Percentiles rank a stretch among this genome's conserved stretches.
These are phyloP conservation scores for Diplodus sargus DNA, from an alignment of 2,797 vertebrate species.

Conservation along the genomic window DNA sequence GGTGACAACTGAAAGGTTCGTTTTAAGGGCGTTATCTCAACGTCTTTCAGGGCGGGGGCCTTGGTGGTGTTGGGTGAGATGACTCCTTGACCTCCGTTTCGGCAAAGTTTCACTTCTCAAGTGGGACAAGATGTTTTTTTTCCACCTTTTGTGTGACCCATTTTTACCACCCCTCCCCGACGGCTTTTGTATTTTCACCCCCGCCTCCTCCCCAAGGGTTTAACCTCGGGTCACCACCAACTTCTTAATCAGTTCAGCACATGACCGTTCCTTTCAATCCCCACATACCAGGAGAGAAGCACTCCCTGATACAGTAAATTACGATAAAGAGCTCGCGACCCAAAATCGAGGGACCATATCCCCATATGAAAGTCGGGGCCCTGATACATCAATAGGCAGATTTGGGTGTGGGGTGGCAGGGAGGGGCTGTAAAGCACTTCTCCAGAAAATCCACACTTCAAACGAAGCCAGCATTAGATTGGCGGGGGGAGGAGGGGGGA, in stretches of 20 bases:
- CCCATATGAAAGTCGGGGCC: conserved; percentile 70
- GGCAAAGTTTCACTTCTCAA: conserved; percentile 60
- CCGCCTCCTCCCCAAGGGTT: conserved; percentile 65
- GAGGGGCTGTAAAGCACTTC: conserved; percentile 69
- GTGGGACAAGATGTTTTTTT: conserved; percentile 54
- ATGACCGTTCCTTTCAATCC: conserved; percentile 81
- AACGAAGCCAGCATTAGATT: conserved; percentile 74
- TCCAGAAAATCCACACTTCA: conserved; percentile 82
- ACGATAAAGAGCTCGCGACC: conserved; percentile 82
- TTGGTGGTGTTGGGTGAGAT: background rate
- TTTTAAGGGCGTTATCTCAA: conserved; percentile 55
- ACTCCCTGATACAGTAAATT: conserved; percentile 83
- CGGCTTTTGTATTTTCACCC: conserved; percentile 61
- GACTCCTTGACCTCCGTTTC: conserved; percentile 51
- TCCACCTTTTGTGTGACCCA: conserved; percentile 64
- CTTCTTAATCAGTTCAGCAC: conserved; percentile 84
- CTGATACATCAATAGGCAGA: conserved; percentile 80
- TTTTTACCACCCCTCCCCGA: conserved; percentile 58
- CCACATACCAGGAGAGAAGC: conserved; percentile 81
- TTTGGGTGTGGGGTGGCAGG: conserved; percentile 65
- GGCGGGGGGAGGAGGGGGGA: conserved; percentile 34
- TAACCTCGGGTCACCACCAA: conserved; percentile 80
- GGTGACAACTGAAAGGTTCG: conserved; percentile 57
- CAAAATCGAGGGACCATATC: conserved; percentile 70
- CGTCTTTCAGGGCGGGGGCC: conserved; percentile 17